A percentile compares a stretch with the other conserved stretches of the same genome.
Conservation (phyloP, 2,888 invertebrate genomes). For the Acanthoscelides obtectus region DNA sequence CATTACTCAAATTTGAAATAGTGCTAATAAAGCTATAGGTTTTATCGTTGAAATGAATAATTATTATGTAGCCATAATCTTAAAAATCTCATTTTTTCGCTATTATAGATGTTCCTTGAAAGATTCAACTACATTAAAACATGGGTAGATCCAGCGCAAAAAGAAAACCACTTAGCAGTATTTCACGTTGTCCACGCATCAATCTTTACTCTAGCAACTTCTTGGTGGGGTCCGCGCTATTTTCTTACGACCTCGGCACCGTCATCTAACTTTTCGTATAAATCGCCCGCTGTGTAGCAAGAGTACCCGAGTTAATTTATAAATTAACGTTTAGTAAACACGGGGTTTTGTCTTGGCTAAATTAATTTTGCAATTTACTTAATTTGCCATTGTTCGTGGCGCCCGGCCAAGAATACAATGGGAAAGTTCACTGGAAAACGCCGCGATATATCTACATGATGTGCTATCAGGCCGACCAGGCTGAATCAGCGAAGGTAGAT, state of each 20-base stretch:
- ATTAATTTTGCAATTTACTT: constrained; percentile 15
- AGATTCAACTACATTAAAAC: too few relatives aligned
- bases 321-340: constrained; percentile 19
- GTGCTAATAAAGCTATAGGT: too few relatives aligned
- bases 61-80: too few relatives aligned
- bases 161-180: neutral
- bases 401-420: neutral
- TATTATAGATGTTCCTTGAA: too few relatives aligned
- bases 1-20: too few relatives aligned
- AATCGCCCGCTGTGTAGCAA: constrained; percentile 10
- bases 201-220: constrained; percentile 18
- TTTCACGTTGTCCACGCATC: neutral
- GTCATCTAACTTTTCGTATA: constrained; percentile 21
- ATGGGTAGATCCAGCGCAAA: too few relatives aligned
- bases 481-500: neutral
- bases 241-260: constrained; percentile 27
- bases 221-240: constrained; percentile 3
- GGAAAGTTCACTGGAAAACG: constrained; percentile 3
- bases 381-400: constrained; percentile 12
- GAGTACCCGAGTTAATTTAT: constrained; percentile 13
- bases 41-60: too few relatives aligned
- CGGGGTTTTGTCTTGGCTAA: constrained; percentile 13
- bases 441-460: neutral
- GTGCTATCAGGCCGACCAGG: neutral
- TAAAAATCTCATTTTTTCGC: too few relatives aligned